These are phyloP conservation scores for Apodemia duryi DNA, from an alignment of 2,888 invertebrate genomes.

Conservation along the genomic window DNA sequence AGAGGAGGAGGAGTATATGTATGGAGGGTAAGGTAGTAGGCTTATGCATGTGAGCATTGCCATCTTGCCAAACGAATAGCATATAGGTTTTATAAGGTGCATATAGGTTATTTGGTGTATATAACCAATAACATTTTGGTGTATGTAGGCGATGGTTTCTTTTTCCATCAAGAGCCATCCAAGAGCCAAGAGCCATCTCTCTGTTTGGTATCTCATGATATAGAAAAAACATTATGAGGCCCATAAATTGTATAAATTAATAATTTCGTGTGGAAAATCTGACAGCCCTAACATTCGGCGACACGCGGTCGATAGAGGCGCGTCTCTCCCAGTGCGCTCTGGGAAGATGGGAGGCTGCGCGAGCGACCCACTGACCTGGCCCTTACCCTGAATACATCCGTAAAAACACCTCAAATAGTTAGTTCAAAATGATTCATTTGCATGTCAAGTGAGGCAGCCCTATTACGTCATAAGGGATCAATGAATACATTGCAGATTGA, in stretches of 20 bases:
- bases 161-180: no score
- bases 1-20: no score
- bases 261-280: constrained; percentile 24
- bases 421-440: constrained; percentile 18
- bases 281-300: constrained; percentile 61
- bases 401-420: constrained; percentile 37
- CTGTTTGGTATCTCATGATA: no score
- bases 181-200: no score
- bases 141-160: no score
- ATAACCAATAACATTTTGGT: no score
- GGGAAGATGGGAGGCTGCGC: constrained; percentile 74
- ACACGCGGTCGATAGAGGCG: constrained; percentile 75
- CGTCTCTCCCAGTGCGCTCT: constrained; percentile 56
- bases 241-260: background rate
- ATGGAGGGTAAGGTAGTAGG: no score
- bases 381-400: constrained; percentile 44
- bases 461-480: constrained; percentile 34
- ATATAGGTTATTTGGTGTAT: no score
- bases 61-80: no score
- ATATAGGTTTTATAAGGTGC: no score
- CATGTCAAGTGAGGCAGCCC: constrained; percentile 41
- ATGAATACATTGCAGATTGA: constrained; percentile 2
- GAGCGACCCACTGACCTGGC: constrained; percentile 83
- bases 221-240: no score
- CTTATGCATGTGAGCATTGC: no score